A percentile compares a stretch with the other conserved stretches of the same genome.
Evolutionary conservation across 2,888 invertebrate species (phyloP).

Genomic region (Dryobota labecula): DNA sequence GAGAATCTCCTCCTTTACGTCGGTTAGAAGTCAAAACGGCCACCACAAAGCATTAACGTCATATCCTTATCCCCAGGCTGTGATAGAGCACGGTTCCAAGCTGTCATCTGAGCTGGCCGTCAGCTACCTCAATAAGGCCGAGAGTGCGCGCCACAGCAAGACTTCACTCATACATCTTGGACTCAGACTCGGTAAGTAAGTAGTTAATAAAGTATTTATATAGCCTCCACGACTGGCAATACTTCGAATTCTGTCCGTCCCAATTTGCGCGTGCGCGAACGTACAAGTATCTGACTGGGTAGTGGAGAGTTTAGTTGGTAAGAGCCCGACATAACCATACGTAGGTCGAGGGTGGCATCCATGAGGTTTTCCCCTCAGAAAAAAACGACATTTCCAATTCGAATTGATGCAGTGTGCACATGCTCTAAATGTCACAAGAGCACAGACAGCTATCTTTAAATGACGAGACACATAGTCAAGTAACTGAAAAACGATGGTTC

Average conservation of each 20-base stretch:
- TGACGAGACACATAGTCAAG: no score
- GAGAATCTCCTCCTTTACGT: neutral
- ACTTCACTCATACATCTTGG: conserved; percentile 92
- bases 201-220: conserved; percentile 17
- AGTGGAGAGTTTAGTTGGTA: no score
- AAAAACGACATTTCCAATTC: neutral
- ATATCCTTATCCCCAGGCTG: conserved; percentile 77
- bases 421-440: neutral
- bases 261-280: no score
- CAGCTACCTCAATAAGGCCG: conserved; percentile 79
- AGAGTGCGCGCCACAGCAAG: conserved; percentile 60
- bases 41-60: neutral
- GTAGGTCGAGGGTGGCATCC: no score
- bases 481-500: neutral
- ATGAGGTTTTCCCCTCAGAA: no score
- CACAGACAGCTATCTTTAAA: neutral
- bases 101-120: conserved; percentile 81
- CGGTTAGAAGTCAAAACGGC: neutral
- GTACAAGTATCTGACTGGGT: no score
- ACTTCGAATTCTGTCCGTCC: neutral
- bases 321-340: no score
- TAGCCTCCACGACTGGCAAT: no score
- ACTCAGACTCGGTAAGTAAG: conserved; percentile 87
- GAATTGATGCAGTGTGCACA: neutral
- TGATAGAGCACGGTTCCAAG: conserved; percentile 86